Evolutionary conservation across 1,140 invertebrate genomes (phyloP), one percentile per base, ranked within the genome.

Genomic region (Polyergus mexicanus): DNA sequence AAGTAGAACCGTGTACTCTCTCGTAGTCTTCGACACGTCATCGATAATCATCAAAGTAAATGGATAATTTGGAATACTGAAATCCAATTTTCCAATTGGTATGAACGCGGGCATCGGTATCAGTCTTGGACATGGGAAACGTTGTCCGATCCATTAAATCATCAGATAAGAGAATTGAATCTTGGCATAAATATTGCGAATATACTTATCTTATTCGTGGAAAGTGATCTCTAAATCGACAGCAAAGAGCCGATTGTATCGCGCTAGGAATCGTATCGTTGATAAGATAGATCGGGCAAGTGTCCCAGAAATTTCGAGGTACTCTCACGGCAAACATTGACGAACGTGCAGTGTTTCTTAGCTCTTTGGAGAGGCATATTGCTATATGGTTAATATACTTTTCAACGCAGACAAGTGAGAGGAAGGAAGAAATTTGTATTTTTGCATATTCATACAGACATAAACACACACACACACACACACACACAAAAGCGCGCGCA

Each of bases 1-100:
- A 58, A 63, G 65, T 76, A 83, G 69, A 71, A 35, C 71, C 38
- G 5, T 68, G 87, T 89, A 89, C 84, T 86, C 76, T 83, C 10
- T 83, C 84, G 56, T 74, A 69, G 1, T 69, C 28, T 8, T 28
- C 22, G 25, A 62, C 16, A 16, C 41, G 44, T 78, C 47, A 66
- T 35, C n/a, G 66, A 28, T 13, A 10, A 63, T 75, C 6, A 65
- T 32, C 1, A 13, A 78, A 35, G 38, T 10, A 3, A 35, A 41
- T 58, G 25, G 0, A 76, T n/a, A 19, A 76, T 28, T 35, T 16
- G 0, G 35, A 13, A 54, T 10, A 19, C 47, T 51, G 19, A 51
- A 19, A 16, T 19, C 47, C 4, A 51, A 47, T 13, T 47, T 47
- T 47, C 13, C n/a, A 6, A 56, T 13, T 47, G 13, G 44, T 47